phyloP scores from a whole-genome alignment of 2,113 vertebrate genomes.

The Oceanodroma tethys region DNA sequence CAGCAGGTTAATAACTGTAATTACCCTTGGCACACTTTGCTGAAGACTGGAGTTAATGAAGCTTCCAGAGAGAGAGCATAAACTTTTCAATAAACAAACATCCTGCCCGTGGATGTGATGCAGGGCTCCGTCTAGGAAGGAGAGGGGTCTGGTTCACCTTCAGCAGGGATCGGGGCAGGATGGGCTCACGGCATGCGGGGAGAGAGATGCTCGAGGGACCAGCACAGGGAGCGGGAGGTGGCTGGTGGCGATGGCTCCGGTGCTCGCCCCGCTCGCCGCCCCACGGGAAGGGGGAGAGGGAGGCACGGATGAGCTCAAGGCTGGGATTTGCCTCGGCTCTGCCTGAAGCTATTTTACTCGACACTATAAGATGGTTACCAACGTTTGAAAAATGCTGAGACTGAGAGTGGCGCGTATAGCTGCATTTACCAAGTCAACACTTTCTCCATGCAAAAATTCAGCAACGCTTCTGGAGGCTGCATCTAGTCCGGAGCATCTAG shows the following conservation, averaged over 20 bases:
- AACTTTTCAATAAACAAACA: not conserved
- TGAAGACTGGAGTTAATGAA: not conserved
- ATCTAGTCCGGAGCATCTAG: not conserved
- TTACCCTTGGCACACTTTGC: not conserved
- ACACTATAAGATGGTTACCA: fast-evolving
- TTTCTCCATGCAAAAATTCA: not conserved
- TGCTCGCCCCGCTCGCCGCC: fast-evolving
- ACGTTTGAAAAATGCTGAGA: fast-evolving
- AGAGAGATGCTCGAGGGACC: not conserved
- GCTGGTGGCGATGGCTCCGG: fast-evolving
- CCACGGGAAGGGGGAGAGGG: fast-evolving
- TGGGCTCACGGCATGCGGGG: not conserved
- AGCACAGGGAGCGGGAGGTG: not conserved
- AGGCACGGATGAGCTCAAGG: fast-evolving
- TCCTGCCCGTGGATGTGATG: fast-evolving
- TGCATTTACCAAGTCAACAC: not conserved
- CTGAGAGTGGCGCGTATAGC: fast-evolving
- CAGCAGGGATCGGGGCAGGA: not conserved
- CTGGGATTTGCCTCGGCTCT: fast-evolving
- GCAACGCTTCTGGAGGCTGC: not conserved
- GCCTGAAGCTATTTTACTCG: not conserved
- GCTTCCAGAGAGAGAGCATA: not conserved
- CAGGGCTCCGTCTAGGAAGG: not conserved
- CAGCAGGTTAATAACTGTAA: not conserved
- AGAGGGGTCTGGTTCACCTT: not conserved